phyloP scores from a whole-genome alignment of 2,113 vertebrate species.

The Myotis brandtii region DNA sequence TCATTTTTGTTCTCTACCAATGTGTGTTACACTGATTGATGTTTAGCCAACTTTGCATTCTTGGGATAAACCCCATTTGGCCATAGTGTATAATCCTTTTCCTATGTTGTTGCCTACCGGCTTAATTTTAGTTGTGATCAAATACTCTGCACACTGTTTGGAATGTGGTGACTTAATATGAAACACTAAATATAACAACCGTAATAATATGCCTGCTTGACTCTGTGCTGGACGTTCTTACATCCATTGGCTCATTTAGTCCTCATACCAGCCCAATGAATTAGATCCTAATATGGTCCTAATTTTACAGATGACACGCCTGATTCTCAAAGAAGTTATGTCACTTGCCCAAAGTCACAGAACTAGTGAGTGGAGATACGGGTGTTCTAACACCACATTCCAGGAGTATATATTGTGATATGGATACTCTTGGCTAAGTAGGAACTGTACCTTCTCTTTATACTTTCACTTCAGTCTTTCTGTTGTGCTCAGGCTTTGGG shows the following conservation, averaged over 20 bases:
- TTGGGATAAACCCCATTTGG: neutral
- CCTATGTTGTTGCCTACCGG: neutral
- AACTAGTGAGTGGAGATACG: neutral
- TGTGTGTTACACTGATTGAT: neutral
- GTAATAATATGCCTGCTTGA: neutral
- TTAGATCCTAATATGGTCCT: neutral
- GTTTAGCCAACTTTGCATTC: neutral
- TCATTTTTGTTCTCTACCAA: neutral
- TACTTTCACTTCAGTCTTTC: neutral
- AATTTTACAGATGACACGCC: neutral
- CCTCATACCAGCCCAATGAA: neutral
- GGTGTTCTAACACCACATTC: neutral
- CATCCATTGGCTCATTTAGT: neutral
- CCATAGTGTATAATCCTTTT: neutral
- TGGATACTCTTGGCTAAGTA: neutral
- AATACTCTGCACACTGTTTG: neutral
- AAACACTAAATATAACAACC: neutral
- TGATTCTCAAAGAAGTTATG: neutral
- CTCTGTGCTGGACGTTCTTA: neutral
- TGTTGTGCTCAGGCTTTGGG: neutral
- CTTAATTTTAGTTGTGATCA: slow-evolving; percentile 3
- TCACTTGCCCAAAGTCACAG: neutral
- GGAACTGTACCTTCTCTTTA: neutral
- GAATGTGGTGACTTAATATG: neutral
- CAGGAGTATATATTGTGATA: neutral